A percentile compares a stretch with the other conserved stretches of the same genome.
Conservation (phyloP, 2,888 invertebrate species). For the Drosophila macrospina region DNA sequence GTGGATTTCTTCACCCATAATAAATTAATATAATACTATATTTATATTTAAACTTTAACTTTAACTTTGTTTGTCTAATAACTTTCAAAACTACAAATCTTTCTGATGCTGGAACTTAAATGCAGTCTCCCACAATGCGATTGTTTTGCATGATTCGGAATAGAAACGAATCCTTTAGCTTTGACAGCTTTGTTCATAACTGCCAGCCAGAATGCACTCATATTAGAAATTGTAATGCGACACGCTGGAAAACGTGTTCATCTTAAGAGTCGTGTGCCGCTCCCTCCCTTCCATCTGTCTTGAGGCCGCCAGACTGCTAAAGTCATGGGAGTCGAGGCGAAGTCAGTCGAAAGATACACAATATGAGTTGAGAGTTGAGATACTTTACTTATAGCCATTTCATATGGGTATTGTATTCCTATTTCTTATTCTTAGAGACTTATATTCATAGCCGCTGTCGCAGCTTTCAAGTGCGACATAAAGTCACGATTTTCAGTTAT, state of each 20-base stretch:
- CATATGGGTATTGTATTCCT: slow-evolving; percentile 42
- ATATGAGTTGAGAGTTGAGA: slow-evolving; percentile 36
- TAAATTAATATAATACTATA: too few species aligned
- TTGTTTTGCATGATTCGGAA: slow-evolving; percentile 20
- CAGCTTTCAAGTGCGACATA: slow-evolving; percentile 72
- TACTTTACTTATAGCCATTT: slow-evolving; percentile 51
- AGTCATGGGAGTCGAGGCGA: slow-evolving; percentile 27
- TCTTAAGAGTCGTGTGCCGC: slow-evolving; percentile 67
- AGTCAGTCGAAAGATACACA: slow-evolving; percentile 47
- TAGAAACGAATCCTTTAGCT: slow-evolving; percentile 40
- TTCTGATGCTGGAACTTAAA: not conserved
- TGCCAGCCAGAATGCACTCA: slow-evolving; percentile 54
- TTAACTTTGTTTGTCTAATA: too few species aligned
- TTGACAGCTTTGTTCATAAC: slow-evolving; percentile 63
- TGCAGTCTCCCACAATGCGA: slow-evolving; percentile 1
- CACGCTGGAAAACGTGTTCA: slow-evolving; percentile 74
- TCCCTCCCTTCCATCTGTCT: slow-evolving; percentile 2
- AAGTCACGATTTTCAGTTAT: slow-evolving; percentile 81
- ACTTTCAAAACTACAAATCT: too few species aligned
- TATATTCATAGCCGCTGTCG: slow-evolving; percentile 34
- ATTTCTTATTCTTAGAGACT: slow-evolving; percentile 28
- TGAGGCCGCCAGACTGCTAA: not conserved
- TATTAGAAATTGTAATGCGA: slow-evolving; percentile 81
- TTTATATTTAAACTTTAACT: too few species aligned
- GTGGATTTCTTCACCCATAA: too few species aligned